Percentiles rank a stretch among this genome's conserved stretches.
phyloP scores from a whole-genome alignment of 1,140 invertebrate genomes.

The Pissodes strobi region DNA sequence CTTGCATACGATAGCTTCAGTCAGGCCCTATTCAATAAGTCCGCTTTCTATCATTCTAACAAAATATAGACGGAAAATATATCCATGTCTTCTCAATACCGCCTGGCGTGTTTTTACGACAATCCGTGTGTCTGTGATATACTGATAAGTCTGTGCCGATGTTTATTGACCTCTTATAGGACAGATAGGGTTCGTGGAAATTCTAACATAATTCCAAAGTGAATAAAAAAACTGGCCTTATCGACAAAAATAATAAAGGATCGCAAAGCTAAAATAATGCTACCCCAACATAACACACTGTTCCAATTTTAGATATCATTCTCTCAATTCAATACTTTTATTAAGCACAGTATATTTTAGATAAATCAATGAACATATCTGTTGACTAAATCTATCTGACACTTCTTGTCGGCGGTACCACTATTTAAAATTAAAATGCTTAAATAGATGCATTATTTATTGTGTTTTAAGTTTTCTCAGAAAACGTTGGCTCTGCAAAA shows the following conservation, averaged over 20 bases:
- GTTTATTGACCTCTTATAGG: conserved; percentile 19
- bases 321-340: no score
- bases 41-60: background rate
- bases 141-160: conserved; percentile 17
- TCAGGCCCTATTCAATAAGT: no score
- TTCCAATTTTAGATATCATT: no score
- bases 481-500: no score
- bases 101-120: conserved; percentile 15
- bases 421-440: background rate
- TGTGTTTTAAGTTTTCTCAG: no score
- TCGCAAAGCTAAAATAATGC: background rate
- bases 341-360: no score
- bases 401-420: no score
- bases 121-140: conserved; percentile 17
- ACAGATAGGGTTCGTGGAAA: conserved; percentile 6
- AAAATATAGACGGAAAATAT: background rate
- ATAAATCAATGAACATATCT: no score
- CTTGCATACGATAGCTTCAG: no score
- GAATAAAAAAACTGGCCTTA: conserved; percentile 14
- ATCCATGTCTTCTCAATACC: conserved; percentile 16
- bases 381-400: no score
- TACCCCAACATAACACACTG: background rate
- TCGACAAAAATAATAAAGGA: background rate
- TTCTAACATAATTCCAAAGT: conserved; percentile 8
- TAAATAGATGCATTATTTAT: background rate